Evolutionary conservation across 2,113 vertebrate genomes (phyloP).

Genomic region (Campylomormyrus numenius): DNA sequence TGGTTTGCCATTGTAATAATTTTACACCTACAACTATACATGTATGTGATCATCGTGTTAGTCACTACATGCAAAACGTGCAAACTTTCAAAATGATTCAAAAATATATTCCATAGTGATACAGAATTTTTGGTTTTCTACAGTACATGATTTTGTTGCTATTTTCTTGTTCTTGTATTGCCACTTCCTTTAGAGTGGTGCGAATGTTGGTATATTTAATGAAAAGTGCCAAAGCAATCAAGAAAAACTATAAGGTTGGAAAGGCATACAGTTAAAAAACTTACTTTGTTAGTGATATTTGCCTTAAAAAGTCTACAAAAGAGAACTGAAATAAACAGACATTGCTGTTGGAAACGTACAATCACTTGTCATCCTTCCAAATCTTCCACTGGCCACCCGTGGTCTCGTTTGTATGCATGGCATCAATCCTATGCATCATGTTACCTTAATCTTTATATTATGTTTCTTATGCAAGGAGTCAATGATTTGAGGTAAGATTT

Average conservation of each 20-base stretch:
- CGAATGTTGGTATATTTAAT: not conserved
- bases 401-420: not conserved
- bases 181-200: not conserved
- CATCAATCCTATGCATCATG: constrained; percentile 23
- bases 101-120: not conserved
- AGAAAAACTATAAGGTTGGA: not conserved
- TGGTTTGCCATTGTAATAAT: too few species aligned
- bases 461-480: constrained; percentile 53
- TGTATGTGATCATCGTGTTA: too few species aligned
- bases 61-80: too few species aligned
- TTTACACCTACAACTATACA: too few species aligned
- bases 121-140: not conserved
- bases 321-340: not conserved
- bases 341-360: not conserved
- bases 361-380: not conserved
- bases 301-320: not conserved
- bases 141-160: not conserved
- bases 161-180: not conserved
- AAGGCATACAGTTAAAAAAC: not conserved
- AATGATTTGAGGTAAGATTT: constrained; percentile 58
- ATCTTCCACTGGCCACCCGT: not conserved
- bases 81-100: not conserved
- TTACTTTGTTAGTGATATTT: not conserved
- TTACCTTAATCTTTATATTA: constrained; percentile 59
- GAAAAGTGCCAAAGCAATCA: not conserved